Evolutionary conservation across 2,888 invertebrate genomes (phyloP), one percentile per base, ranked within the genome.

Genomic region (Drosophila glabriapex): DNA sequence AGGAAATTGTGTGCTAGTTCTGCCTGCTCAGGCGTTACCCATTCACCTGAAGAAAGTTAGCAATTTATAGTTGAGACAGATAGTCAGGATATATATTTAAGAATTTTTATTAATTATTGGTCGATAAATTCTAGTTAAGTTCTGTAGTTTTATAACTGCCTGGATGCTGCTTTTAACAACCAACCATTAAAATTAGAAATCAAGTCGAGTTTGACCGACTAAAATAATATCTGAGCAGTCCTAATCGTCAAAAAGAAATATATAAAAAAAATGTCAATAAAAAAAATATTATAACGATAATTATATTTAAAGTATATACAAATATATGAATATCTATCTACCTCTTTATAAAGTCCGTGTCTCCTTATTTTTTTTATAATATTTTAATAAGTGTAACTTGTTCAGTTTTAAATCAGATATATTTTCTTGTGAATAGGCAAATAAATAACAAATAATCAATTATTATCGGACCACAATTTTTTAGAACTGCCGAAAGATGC

Each of bases 1-100:
- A 98, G 95, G 94, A 97, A 95, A 94, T 97, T 97, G 94, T 97
- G 97, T 83, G 97, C 97, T 93, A 97, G 94, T 94, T 96, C 95
- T 59, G 96, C 96, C 93, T 97, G 97, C 93, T 97, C 97, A 84
- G 96, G 96, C 83, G 97, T 96, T 89, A 96, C 95, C 84, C 96
- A 96, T 93, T 95, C 95, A 93, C 96, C 96, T 96, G 94, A 54
- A 92, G 93, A 93, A 88, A 84, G 76, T 80, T 76, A 72, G 76
- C 49, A 80, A 76, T 69, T 73, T 61, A 49, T 53, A 63, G 56
- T 66, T 60, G 50, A 68, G 25, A 56, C 55, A 56, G 28, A n/a
- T 37, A 55, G 37, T 55, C 19, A 55, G 28, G 7, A 37, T 39
- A 55, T n/a, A 37, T 19, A 4, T 54, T 54, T 39, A n/a, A 28